Base-by-base conservation (phyloP, 1,140 invertebrate genomes). In the Drosophila sturtevanti region DNA sequence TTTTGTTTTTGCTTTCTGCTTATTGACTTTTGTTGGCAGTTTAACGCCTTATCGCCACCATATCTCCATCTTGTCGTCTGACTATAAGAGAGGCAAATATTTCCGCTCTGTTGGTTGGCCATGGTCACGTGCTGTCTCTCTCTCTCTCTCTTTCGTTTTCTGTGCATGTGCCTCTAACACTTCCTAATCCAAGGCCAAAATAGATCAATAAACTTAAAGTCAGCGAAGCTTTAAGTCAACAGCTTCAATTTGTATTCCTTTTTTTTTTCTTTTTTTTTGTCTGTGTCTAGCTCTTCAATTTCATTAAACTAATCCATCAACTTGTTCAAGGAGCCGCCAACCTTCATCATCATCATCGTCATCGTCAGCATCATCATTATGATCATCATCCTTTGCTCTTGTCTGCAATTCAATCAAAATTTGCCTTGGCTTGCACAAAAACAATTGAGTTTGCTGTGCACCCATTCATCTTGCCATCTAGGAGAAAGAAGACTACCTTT, bases 241-340 rank as follows among this genome's bases (percentile, higher is more conserved):
- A 11, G 9, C 24, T 35, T 9, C 21, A 51, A 31, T 31, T 56
- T 34, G 4, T 48, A 55, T 38, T n/a, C 3, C 41, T 14, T 18
- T 44, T 44, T 18, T 44, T 44, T 18, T 38, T 38, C 14, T 14
- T 38, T 38, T 18, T 44, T 44, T 14, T 16, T 55, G 38, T 24
- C 63, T 44, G 41, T 63, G 14, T 21, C 37, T 58, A 35, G 16
- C 58, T 51, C 51, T 68, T 63, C 59, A 76, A 67, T 81, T 68
- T 87, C 74, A 81, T 86, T 87, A 69, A 82, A 79, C 68, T 74
- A 78, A 86, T 85, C 77, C 81, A 86, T 85, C 78, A 85, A 76
- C 22, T 55, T 59, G 27, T 41, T 24, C 64, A 56, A 68, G 70
- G 59, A 55, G n/a, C 21, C 18, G 27, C 52, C 59, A 60, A 27